Base-by-base conservation (phyloP, 37 sponge, comb jelly and placozoan species). In the Cliona cf. orientalis region DNA sequence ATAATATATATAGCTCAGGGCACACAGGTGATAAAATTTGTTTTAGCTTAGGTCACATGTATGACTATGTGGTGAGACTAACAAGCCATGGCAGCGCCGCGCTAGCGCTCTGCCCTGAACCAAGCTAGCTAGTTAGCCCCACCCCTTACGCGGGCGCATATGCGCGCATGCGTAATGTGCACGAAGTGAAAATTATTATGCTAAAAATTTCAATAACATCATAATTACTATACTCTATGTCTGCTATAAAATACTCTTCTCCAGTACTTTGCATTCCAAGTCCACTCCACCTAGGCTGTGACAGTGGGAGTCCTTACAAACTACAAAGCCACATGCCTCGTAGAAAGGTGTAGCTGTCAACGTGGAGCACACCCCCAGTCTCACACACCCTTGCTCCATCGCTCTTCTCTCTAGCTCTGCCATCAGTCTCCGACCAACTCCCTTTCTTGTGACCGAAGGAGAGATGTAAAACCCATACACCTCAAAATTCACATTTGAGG, bases 301-400 rank as follows among this genome's bases (percentile, higher is more conserved):
- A n/a, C n/a, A n/a, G 53, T n/a, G 3, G 6, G 29, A 21, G 12
- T 71, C 72, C 9, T 17, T 45, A 14, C 14, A 7, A 25, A 45
- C 72, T 25, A n/a, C 32, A 71, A 71, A 71, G 3, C 72, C 72
- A 71, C 72, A 71, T 3, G 46, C 9, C 53, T 45, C 72, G 31
- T 71, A 71, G 45, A 71, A 71, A 28, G 72, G 53, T 23, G 45
- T 53, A 46, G 72, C 72, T 45, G 42, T 71, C n/a, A 71, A 31
- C 3, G 72, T 71, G 4, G 72, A 71, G 53, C 72, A 71, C 72
- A 71, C 72, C 12, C 72, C 72, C 26, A 71, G 7, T 21, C 33
- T 6, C 9, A n/a, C 26, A 46, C 72, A 4, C 45, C 72, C 53
- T 23, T 25, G 53, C 9, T 42, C 49, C 9, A 71, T 5, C 3